phyloP scores from a whole-genome alignment of 1,140 invertebrate genomes.

The Druon quercuslanigerum region DNA sequence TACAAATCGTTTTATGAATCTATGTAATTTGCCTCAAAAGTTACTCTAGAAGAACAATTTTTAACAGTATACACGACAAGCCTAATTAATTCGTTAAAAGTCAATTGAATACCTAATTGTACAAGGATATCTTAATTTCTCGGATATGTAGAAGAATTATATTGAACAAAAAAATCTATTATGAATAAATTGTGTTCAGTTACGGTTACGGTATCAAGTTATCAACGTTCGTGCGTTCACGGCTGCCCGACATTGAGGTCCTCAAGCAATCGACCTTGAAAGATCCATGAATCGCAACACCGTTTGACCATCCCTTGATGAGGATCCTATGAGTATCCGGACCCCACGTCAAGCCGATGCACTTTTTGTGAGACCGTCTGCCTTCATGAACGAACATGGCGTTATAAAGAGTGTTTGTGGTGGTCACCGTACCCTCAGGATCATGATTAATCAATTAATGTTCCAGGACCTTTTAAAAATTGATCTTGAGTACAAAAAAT shows the following conservation, averaged over 20 bases:
- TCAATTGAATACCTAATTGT: too few species aligned
- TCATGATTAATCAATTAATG: slow-evolving; percentile 65
- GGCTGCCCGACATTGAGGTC: background rate
- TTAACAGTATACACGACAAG: too few species aligned
- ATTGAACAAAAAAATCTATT: too few species aligned
- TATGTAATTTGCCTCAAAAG: too few species aligned
- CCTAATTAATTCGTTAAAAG: too few species aligned
- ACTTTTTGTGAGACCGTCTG: background rate
- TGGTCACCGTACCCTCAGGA: slow-evolving; percentile 32
- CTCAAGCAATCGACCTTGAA: slow-evolving; percentile 14
- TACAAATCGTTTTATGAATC: too few species aligned
- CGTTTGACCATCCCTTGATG: background rate
- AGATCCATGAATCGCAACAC: slow-evolving; percentile 11
- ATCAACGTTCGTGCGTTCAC: background rate
- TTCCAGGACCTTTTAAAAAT: slow-evolving; percentile 53
- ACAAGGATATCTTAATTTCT: too few species aligned
- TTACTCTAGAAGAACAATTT: too few species aligned
- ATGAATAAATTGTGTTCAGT: too few species aligned
- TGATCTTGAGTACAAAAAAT: slow-evolving; percentile 48
- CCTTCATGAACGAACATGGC: background rate
- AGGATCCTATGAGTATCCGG: slow-evolving; percentile 8
- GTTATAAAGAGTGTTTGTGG: background rate
- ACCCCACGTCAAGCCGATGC: slow-evolving; percentile 21
- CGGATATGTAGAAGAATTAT: too few species aligned
- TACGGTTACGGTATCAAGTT: background rate